Evolutionary conservation across 2,113 vertebrate species (phyloP).

Genomic region (Rhinogobius similis): DNA sequence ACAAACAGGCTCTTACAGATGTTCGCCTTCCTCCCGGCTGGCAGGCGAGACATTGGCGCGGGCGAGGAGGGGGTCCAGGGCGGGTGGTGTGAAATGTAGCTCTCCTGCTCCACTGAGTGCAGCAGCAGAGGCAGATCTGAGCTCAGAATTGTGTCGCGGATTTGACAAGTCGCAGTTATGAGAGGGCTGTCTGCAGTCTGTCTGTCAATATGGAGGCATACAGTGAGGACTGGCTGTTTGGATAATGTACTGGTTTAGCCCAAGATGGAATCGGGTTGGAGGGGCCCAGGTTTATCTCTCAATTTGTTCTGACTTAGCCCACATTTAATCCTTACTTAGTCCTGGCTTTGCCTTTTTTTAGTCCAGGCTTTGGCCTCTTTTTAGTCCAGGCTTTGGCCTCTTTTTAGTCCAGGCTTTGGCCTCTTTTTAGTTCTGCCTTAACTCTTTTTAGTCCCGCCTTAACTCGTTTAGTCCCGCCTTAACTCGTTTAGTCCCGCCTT

Average conservation of each 20-base stretch:
- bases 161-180: conserved; percentile 61
- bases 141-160: conserved; percentile 63
- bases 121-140: conserved; percentile 67
- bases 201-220: conserved; percentile 47
- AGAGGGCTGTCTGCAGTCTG: conserved; percentile 57
- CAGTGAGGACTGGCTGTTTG: conserved; percentile 44
- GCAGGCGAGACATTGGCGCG: conserved; percentile 55
- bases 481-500: too few species aligned
- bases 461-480: too few species aligned
- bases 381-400: too few species aligned
- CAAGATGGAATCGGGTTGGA: not conserved
- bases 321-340: too few species aligned
- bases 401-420: too few species aligned
- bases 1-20: conserved; percentile 62
- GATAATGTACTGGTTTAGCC: not conserved
- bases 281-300: too few species aligned
- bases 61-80: conserved; percentile 10
- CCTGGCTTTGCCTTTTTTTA: too few species aligned
- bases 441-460: too few species aligned
- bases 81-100: conserved; percentile 58
- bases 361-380: too few species aligned
- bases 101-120: conserved; percentile 65
- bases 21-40: conserved; percentile 67
- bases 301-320: too few species aligned
- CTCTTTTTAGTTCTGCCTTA: too few species aligned